Base-by-base conservation (phyloP, 2,888 invertebrate genomes). In the Punctoribates punctum region DNA sequence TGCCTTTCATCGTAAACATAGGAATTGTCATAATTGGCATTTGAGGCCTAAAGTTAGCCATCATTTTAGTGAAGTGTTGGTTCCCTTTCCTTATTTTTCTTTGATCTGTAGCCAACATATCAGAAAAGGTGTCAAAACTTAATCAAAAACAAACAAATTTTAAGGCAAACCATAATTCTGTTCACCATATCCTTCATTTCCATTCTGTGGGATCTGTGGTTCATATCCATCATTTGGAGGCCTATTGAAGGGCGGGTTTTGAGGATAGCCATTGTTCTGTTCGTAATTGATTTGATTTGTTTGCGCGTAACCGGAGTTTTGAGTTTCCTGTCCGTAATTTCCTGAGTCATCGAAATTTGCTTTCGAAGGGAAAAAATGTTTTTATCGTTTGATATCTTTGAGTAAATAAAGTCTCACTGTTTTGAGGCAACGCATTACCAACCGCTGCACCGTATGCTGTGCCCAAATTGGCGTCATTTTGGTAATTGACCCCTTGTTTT, bases 401-500 rank as follows among this genome's bases (percentile, higher is more conserved):
- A 13, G 13, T 25, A 25, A 60, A 15, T 15, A 60, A 60, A 60
- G 20, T 5, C 72, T 72, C 27, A 72, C 72, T 5, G 17, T 72
- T 72, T 48, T 46, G 72, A 17, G 72, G 72, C 27, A 72, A 48
- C 48, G 72, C 72, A 9, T 72, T 72, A 23, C 72, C 72, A 25
- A 72, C 72, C 5, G 72, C 72, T n/a, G 72, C 72, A 9, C 72
- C 72, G 46, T 72, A 72, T 23, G 72, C 72, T 20, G 46, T 25
- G 6, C 72, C 72, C 25, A 72, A 9, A 17, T 72, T 72, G 6
- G 15, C 72, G 23, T 72, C 72, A 48, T 72, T 72, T 27, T 42
- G 72, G 23, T 72, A 46, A 67, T 67, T 67, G 1, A 67, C 23
- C 1, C 8, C 17, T 1, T 46, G 9, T 20, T 72, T 72, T 48